These are phyloP conservation scores for Anableps anableps DNA, from an alignment of 2,797 vertebrate genomes.

Conservation along the genomic window DNA sequence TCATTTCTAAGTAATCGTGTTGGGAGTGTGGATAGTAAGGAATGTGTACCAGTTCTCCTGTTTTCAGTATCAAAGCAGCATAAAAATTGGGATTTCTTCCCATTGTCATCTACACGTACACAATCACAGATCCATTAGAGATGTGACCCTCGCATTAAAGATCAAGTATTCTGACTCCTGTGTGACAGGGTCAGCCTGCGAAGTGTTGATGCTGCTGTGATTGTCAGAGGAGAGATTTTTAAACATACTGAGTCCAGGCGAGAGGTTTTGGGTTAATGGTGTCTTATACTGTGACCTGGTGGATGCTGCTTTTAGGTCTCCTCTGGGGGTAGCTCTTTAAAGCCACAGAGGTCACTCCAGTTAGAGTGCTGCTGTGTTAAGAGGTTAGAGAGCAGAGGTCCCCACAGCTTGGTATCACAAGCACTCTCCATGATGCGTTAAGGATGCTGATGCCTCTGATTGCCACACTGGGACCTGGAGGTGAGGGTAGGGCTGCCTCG, in stretches of 20 bases:
- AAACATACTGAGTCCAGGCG: conserved; percentile 61
- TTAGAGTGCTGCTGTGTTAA: conserved; percentile 80
- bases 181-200: conserved; percentile 68
- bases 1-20: conserved; percentile 82
- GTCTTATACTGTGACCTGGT: conserved; percentile 65
- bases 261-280: conserved; percentile 76
- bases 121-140: conserved; percentile 79
- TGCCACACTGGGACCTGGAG: conserved; percentile 80
- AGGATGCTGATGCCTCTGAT: conserved; percentile 76
- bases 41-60: conserved; percentile 73
- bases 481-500: conserved; percentile 73
- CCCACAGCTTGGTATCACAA: conserved; percentile 76
- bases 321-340: conserved; percentile 77
- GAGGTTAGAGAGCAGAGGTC: conserved; percentile 81
- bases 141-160: conserved; percentile 74
- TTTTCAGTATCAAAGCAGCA: conserved; percentile 77
- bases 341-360: conserved; percentile 78
- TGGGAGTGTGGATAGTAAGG: conserved; percentile 74
- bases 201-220: conserved; percentile 74
- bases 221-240: conserved; percentile 76
- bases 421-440: conserved; percentile 79
- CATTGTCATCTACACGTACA: conserved; percentile 68
- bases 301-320: conserved; percentile 70
- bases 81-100: conserved; percentile 71
- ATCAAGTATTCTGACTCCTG: conserved; percentile 60